Percentiles rank a stretch among this genome's conserved stretches.
Evolutionary conservation across 2,113 vertebrate genomes (phyloP).

Genomic region (Orthonyx spaldingii): DNA sequence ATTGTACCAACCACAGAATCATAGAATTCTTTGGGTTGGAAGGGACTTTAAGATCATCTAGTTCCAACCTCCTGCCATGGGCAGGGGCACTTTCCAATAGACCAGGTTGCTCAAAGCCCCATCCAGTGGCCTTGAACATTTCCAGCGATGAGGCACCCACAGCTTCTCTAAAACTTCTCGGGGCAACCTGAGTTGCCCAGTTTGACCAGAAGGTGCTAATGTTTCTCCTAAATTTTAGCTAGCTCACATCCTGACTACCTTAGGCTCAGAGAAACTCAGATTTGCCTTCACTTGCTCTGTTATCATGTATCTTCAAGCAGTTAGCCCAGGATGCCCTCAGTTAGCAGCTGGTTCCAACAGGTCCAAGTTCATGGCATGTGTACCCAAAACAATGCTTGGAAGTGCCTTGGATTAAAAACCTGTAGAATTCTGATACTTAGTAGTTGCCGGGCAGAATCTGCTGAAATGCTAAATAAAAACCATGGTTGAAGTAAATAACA

Average conservation of each 20-base stretch:
- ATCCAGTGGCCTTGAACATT: not conserved
- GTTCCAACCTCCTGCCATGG: not conserved
- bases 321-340: not conserved
- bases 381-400: not conserved
- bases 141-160: not conserved
- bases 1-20: not conserved
- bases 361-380: not conserved
- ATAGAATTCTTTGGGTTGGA: not conserved
- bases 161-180: not conserved
- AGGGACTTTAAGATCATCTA: not conserved
- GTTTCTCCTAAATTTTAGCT: not conserved
- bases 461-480: not conserved
- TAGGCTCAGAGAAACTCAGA: not conserved
- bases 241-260: not conserved
- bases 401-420: not conserved
- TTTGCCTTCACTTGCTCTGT: not conserved
- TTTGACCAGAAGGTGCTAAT: not conserved
- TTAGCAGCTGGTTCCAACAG: not conserved
- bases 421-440: not conserved
- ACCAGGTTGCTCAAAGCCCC: not conserved
- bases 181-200: not conserved
- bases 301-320: not conserved
- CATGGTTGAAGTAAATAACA: not conserved
- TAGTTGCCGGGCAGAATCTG: not conserved
- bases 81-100: not conserved